These are phyloP conservation scores for Lycopodina hypogea DNA, from an alignment of 37 sponge, comb jelly and placozoan genomes.

Conservation along the genomic window DNA sequence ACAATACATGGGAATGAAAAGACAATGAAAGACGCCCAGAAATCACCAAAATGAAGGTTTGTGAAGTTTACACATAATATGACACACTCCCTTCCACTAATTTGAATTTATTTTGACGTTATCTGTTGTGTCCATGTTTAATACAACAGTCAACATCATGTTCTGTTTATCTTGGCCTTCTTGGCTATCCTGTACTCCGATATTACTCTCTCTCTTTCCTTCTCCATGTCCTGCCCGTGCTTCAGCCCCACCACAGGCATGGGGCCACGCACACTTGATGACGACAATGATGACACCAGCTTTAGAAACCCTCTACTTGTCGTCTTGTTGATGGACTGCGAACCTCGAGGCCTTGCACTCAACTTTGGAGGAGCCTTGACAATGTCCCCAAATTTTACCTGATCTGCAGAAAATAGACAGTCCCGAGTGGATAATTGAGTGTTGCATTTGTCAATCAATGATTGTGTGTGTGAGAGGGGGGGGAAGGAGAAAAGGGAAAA, in stretches of 20 bases:
- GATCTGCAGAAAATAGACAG: conserved; percentile 53
- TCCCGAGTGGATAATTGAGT: not conserved
- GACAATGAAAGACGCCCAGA: too few relatives aligned
- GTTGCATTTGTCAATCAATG: too few relatives aligned
- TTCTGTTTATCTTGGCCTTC: conserved; percentile 2
- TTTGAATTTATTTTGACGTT: too few relatives aligned
- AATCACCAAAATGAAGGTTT: too few relatives aligned
- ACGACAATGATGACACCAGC: too few relatives aligned
- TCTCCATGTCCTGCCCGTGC: conserved; percentile 44
- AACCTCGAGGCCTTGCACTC: conserved; percentile 53
- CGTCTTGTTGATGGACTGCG: not conserved
- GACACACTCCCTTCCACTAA: too few relatives aligned
- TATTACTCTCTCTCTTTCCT: conserved; percentile 55
- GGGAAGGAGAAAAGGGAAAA: not conserved
- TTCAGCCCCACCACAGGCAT: conserved; percentile 22
- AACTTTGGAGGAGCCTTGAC: conserved; percentile 70
- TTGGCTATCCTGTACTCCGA: conserved; percentile 42
- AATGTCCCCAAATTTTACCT: conserved; percentile 74
- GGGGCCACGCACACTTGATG: not conserved
- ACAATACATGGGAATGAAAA: too few relatives aligned
- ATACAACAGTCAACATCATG: conserved; percentile 19
- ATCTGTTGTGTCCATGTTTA: too few relatives aligned
- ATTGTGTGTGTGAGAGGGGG: too few relatives aligned
- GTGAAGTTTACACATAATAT: too few relatives aligned
- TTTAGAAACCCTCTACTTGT: not conserved